These are phyloP conservation scores for Syritta pipiens DNA, from an alignment of 2,888 invertebrate species.

Conservation along the genomic window DNA sequence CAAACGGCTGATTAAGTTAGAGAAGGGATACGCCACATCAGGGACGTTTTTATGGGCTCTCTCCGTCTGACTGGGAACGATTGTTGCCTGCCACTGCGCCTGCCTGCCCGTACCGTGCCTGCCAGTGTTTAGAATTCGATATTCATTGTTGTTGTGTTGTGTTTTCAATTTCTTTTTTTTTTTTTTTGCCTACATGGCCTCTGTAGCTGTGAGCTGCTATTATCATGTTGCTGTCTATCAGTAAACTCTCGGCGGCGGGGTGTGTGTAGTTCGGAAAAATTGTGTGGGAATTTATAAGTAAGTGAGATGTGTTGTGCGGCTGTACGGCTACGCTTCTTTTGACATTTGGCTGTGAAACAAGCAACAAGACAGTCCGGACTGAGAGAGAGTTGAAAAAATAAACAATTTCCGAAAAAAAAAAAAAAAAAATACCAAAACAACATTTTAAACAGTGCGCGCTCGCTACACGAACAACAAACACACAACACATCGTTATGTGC, in stretches of 20 bases:
- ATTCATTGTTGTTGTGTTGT: conserved; percentile 14
- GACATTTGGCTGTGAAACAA: conserved; percentile 77
- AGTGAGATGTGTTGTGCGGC: conserved; percentile 51
- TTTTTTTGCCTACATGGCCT: conserved; percentile 45
- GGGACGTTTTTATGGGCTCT: neutral
- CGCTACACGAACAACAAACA: too few relatives aligned
- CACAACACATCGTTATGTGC: conserved; percentile 43
- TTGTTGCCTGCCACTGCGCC: conserved; percentile 17
- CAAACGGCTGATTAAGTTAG: neutral
- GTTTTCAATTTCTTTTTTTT: conserved; percentile 6
- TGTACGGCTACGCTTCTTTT: conserved; percentile 72
- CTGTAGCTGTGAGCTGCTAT: conserved; percentile 54
- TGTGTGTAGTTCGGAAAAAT: conserved; percentile 31
- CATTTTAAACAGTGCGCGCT: too few relatives aligned
- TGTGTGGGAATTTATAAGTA: conserved; percentile 52
- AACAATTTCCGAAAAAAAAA: conserved; percentile 1
- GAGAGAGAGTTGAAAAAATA: conserved; percentile 21
- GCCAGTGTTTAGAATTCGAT: conserved; percentile 29
- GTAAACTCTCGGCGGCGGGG: conserved; percentile 33
- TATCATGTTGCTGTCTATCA: conserved; percentile 63
- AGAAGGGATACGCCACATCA: conserved; percentile 10
- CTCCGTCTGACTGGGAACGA: conserved; percentile 24
- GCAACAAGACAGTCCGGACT: conserved; percentile 72
- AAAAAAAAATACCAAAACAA: conserved; percentile 14
- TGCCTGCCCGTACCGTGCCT: conserved; percentile 10